phyloP scores from a whole-genome alignment of 2,888 invertebrate species.

The Anthophora plumipes region DNA sequence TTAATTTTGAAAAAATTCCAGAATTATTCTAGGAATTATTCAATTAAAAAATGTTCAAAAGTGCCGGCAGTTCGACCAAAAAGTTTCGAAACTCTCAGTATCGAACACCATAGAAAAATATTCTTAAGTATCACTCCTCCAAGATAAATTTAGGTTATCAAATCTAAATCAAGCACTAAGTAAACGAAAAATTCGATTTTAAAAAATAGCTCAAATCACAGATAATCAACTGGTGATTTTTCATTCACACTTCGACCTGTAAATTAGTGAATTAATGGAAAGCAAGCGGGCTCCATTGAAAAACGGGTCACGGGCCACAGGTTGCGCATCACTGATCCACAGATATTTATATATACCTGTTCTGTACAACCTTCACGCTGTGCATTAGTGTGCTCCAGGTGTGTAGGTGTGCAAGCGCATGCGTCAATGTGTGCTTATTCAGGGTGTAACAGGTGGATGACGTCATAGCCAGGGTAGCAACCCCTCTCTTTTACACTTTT shows the following conservation, averaged over 20 bases:
- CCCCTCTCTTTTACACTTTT: conserved; percentile 26
- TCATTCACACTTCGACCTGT: conserved; percentile 2
- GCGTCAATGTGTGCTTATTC: conserved; percentile 58
- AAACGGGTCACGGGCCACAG: conserved; percentile 46
- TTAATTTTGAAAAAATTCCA: no score
- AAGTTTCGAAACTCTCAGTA: no score
- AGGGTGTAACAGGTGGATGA: conserved; percentile 83
- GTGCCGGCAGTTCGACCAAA: no score
- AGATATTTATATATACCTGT: conserved; percentile 36
- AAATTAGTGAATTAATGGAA: conserved; percentile 41
- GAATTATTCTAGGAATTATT: no score
- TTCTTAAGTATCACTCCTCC: no score
- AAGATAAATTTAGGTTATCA: no score
- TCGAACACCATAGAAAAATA: no score
- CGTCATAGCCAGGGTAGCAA: conserved; percentile 65
- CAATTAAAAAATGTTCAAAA: no score
- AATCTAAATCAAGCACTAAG: no score
- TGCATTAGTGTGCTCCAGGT: conserved; percentile 19
- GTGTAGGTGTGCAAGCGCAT: conserved; percentile 38
- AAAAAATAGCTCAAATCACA: background rate
- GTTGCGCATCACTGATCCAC: conserved; percentile 58
- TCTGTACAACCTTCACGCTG: background rate
- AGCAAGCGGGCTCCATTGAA: conserved; percentile 30
- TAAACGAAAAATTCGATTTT: no score
- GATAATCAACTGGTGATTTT: background rate